Conservation (phyloP, 2,888 invertebrate species). For the Drosophila mayaguana region DNA sequence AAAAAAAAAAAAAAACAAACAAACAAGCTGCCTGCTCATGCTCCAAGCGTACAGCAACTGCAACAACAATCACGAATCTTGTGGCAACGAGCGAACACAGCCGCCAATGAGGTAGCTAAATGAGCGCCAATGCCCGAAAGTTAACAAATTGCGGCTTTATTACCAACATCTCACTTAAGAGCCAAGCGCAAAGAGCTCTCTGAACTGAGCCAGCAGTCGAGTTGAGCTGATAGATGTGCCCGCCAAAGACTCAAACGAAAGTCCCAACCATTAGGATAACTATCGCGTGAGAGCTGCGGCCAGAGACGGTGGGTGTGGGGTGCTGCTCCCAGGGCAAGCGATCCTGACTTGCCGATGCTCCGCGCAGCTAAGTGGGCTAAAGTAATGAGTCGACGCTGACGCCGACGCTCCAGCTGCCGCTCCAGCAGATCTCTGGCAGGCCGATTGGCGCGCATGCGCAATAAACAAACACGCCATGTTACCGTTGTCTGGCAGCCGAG, state of each 20-base stretch:
- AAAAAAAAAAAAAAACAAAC: conserved; percentile 3
- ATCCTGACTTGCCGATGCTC: conserved; percentile 75
- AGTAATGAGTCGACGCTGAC: conserved; percentile 67
- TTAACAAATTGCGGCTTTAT: conserved; percentile 81
- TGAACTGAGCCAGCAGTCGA: conserved; percentile 17
- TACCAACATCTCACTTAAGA: conserved; percentile 81
- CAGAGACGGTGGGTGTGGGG: conserved; percentile 17
- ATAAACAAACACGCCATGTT: conserved; percentile 82
- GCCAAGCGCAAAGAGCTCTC: conserved; percentile 38
- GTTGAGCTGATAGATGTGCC: conserved; percentile 75
- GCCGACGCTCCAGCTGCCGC: conserved; percentile 27
- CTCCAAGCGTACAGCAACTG: conserved; percentile 27
- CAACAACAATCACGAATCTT: conserved; percentile 63
- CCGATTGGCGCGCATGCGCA: conserved; percentile 80
- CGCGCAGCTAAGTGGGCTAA: conserved; percentile 74
- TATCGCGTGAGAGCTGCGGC: conserved; percentile 74
- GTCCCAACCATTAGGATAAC: conserved; percentile 81
- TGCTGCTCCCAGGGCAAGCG: conserved; percentile 48
- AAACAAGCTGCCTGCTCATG: conserved; percentile 42
- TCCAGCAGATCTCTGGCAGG: conserved; percentile 61
- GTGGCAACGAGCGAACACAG: conserved; percentile 72
- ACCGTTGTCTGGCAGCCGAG: conserved; percentile 70
- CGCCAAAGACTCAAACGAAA: conserved; percentile 73
- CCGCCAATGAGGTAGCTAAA: conserved; percentile 81
- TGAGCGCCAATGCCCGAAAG: conserved; percentile 64